These are phyloP conservation scores for Peromyscus aztecus DNA, from an alignment of 2,797 vertebrate species.

Conservation along the genomic window DNA sequence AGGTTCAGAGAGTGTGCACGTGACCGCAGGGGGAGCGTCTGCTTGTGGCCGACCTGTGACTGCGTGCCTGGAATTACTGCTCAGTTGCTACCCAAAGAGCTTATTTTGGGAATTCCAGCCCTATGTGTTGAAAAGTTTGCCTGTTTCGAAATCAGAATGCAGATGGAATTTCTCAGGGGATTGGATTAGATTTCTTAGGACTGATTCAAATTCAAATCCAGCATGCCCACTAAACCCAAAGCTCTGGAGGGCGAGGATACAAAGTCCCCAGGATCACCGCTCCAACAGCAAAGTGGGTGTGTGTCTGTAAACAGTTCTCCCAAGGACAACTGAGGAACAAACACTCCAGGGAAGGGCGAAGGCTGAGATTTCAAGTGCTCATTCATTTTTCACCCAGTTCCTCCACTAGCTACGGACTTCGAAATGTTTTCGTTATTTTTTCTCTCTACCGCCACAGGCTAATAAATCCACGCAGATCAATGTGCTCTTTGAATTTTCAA, in stretches of 20 bases:
- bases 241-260: not conserved
- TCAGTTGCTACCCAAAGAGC: slow-evolving; percentile 45
- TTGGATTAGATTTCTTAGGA: slow-evolving; percentile 57
- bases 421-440: slow-evolving; percentile 62
- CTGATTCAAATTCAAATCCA: slow-evolving; percentile 67
- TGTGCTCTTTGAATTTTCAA: not conserved
- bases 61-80: not conserved
- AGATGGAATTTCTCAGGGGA: slow-evolving; percentile 65
- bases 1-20: too few species aligned
- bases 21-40: not conserved
- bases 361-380: not conserved
- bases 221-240: slow-evolving; percentile 15
- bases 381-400: slow-evolving; percentile 25
- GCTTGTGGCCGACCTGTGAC: not conserved
- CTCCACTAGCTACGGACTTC: slow-evolving; percentile 26
- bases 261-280: not conserved
- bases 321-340: not conserved
- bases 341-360: not conserved
- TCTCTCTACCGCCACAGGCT: not conserved
- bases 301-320: not conserved
- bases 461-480: not conserved
- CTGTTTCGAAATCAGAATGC: slow-evolving; percentile 71
- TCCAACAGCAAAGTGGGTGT: not conserved
- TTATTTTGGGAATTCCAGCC: slow-evolving; percentile 69
- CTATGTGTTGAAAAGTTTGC: slow-evolving; percentile 70